A percentile compares a stretch with the other conserved stretches of the same genome.
Conservation (phyloP, 1,140 invertebrate species). For the Sarcophaga peregrina region DNA sequence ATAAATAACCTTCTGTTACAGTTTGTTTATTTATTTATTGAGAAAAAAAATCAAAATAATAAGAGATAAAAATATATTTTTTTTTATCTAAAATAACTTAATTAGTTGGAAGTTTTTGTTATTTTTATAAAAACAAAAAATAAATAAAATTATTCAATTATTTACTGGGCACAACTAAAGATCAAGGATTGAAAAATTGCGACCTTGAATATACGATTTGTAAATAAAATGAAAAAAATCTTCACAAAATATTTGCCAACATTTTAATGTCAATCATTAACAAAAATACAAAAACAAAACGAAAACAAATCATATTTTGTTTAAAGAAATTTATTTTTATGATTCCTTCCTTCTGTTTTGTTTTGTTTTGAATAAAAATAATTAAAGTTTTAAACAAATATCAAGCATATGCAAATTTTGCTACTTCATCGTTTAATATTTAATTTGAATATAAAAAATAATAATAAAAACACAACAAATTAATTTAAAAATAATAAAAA, state of each 20-base stretch:
- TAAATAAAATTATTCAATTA: background rate
- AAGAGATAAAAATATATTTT: background rate
- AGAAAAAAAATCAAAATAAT: background rate
- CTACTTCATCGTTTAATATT: background rate
- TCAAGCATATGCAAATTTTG: background rate
- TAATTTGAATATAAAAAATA: background rate
- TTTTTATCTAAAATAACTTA: constrained; percentile 7
- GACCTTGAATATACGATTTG: background rate
- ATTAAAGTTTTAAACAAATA: background rate
- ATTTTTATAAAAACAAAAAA: background rate
- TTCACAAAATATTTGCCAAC: background rate
- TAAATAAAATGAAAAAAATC: background rate
- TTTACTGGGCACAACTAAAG: background rate
- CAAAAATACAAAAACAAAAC: background rate
- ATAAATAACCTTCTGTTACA: constrained; percentile 36
- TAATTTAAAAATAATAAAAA: no score
- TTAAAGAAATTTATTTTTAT: background rate
- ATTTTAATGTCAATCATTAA: background rate
- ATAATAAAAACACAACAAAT: background rate
- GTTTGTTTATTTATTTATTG: constrained; percentile 25
- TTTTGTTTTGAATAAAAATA: background rate
- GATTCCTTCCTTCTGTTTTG: background rate
- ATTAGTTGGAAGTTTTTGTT: constrained; percentile 5
- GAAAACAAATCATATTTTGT: no score
- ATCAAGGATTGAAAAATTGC: background rate